Percentiles rank a stretch among this genome's conserved stretches.
Conservation (phyloP, 2,113 vertebrate genomes). For the Talpa occidentalis region DNA sequence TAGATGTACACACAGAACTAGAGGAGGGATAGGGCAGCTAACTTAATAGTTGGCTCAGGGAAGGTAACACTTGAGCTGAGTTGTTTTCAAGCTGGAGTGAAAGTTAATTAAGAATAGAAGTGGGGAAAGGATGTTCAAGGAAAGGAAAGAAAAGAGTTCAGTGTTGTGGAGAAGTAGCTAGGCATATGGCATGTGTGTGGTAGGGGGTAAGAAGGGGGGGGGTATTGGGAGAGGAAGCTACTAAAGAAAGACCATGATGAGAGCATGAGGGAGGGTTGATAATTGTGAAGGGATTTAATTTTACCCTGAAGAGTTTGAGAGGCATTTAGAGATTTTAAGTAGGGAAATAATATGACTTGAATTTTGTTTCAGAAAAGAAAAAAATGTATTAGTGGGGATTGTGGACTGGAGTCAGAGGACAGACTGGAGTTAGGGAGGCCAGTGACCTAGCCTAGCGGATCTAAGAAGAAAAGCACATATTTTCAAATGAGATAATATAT, state of each 20-base stretch:
- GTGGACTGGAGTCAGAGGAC: not conserved
- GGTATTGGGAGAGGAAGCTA: not conserved
- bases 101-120: not conserved
- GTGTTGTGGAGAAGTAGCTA: not conserved
- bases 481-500: not conserved
- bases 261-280: not conserved
- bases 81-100: not conserved
- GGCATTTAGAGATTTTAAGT: not conserved
- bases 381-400: not conserved
- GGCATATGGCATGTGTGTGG: not conserved
- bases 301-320: not conserved
- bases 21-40: not conserved
- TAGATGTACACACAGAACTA: not conserved
- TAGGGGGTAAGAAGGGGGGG: not conserved
- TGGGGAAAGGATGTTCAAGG: not conserved
- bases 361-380: slow-evolving; percentile 8
- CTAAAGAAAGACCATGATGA: not conserved
- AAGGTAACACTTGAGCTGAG: not conserved
- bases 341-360: not conserved
- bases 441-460: not conserved
- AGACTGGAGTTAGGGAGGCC: not conserved
- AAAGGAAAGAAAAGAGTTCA: not conserved
- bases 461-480: not conserved
- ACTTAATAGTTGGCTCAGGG: not conserved
- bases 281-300: not conserved